Percentiles rank a stretch among this genome's conserved stretches.
Conservation (phyloP, 2,113 vertebrate species). For the Glareola pratincola region DNA sequence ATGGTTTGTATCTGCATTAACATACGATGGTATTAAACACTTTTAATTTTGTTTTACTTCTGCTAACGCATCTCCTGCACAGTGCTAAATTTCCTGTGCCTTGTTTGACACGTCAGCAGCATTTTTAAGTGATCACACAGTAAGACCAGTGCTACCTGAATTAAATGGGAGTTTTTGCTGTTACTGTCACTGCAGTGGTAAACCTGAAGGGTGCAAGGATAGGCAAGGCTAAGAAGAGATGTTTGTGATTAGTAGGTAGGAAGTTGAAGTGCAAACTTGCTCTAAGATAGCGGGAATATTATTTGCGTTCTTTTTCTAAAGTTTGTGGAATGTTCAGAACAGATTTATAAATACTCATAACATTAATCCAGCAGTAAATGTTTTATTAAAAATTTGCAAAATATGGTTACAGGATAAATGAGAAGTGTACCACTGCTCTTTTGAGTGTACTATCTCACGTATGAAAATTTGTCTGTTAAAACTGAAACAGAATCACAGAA, state of each 20-base stretch:
- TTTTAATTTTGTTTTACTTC: background rate
- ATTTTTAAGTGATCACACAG: background rate
- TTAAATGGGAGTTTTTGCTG: background rate
- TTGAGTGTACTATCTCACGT: background rate
- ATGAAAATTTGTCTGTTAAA: background rate
- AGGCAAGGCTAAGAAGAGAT: background rate
- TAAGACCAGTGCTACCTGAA: background rate
- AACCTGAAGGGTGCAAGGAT: background rate
- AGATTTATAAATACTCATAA: background rate
- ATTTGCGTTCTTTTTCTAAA: background rate
- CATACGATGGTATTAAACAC: background rate
- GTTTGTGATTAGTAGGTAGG: background rate
- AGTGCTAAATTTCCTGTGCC: background rate
- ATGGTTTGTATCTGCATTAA: background rate
- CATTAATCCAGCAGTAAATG: background rate
- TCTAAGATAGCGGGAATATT: background rate
- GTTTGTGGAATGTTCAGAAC: background rate
- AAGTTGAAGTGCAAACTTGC: background rate
- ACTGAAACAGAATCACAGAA: background rate
- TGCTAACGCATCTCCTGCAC: background rate
- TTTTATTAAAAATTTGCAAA: background rate
- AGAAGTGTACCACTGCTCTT: background rate
- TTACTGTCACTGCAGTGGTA: background rate
- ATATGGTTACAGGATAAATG: background rate
- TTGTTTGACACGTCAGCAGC: background rate